A percentile compares a stretch with the other conserved stretches of the same genome.
Conservation (phyloP, 2,113 vertebrate genomes). For the Trematomus loennbergii region DNA sequence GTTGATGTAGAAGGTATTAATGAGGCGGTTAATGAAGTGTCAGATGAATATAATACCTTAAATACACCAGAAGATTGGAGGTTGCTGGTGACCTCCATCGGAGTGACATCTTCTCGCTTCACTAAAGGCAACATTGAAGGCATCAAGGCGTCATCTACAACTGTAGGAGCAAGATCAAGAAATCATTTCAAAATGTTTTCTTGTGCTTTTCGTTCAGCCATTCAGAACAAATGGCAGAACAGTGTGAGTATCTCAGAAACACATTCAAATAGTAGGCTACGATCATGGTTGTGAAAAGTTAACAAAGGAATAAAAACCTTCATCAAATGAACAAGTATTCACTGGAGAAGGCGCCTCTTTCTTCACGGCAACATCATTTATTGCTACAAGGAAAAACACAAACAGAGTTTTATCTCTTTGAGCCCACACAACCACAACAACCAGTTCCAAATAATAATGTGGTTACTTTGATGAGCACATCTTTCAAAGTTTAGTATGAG, state of each 20-base stretch:
- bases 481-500: not conserved
- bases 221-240: not conserved
- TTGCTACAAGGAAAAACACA: slow-evolving; percentile 72
- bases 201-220: not conserved
- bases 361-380: slow-evolving; percentile 91
- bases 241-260: not conserved
- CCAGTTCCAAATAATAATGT: not conserved
- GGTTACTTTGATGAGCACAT: not conserved
- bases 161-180: slow-evolving; percentile 71
- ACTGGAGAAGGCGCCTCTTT: slow-evolving; percentile 92
- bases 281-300: not conserved
- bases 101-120: slow-evolving; percentile 94
- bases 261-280: not conserved
- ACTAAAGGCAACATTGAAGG: slow-evolving; percentile 90
- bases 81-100: slow-evolving; percentile 95
- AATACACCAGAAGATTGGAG: slow-evolving; percentile 85
- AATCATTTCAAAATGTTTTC: not conserved
- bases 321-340: slow-evolving; percentile 94
- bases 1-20: not conserved
- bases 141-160: slow-evolving; percentile 90
- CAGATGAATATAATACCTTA: slow-evolving; percentile 80
- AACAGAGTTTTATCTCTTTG: not conserved
- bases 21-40: not conserved
- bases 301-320: slow-evolving; percentile 84
- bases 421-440: slow-evolving; percentile 10